Evolutionary conservation across 2,113 vertebrate genomes (phyloP).

Genomic region (Sorex fumeus): DNA sequence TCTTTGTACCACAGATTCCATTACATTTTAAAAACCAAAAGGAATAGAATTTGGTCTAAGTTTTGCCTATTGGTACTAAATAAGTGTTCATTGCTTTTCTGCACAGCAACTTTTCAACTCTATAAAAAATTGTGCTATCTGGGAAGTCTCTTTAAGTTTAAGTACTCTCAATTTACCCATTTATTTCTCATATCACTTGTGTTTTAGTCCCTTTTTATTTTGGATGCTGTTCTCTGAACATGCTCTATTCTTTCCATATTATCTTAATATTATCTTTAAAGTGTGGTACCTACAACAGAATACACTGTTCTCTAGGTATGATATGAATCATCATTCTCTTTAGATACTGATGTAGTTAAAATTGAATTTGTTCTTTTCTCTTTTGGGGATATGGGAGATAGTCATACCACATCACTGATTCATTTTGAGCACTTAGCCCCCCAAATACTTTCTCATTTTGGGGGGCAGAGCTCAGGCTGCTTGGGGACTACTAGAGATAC

Average conservation of each 20-base stretch:
- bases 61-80: neutral
- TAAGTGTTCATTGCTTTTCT: conserved; percentile 31
- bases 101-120: conserved; percentile 21
- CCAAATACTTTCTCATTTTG: neutral
- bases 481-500: too few relatives aligned
- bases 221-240: conserved; percentile 38
- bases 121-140: conserved; percentile 34
- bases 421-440: conserved; percentile 42
- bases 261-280: conserved; percentile 45
- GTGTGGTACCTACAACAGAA: conserved; percentile 13
- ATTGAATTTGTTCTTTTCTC: neutral
- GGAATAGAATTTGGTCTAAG: neutral
- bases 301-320: neutral
- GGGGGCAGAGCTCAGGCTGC: too few relatives aligned
- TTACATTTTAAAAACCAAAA: conserved; percentile 19
- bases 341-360: conserved; percentile 40
- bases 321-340: conserved; percentile 49
- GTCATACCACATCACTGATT: neutral
- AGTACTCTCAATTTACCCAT: conserved; percentile 1
- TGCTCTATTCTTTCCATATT: conserved; percentile 40
- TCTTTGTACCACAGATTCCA: conserved; percentile 24
- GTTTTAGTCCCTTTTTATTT: conserved; percentile 46
- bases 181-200: conserved; percentile 22
- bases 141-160: conserved; percentile 26
- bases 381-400: neutral